These are phyloP conservation scores for Eustalomyia histrio DNA, from an alignment of 2,888 invertebrate species.

Conservation along the genomic window DNA sequence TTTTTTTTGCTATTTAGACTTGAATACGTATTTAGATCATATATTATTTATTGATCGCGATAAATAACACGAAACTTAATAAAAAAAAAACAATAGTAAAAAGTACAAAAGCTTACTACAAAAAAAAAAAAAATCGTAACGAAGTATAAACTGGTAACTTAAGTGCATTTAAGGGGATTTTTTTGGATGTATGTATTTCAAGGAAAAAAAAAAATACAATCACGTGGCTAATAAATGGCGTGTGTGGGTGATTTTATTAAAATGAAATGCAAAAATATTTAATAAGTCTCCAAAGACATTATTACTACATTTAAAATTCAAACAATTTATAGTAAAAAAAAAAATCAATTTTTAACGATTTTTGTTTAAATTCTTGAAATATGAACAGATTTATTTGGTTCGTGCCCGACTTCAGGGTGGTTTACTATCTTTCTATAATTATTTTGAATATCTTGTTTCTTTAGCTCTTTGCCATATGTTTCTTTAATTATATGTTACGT, in stretches of 20 bases:
- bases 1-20: slow-evolving; percentile 42
- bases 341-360: slow-evolving; percentile 6
- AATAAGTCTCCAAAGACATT: slow-evolving; percentile 17
- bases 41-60: slow-evolving; percentile 79
- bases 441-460: slow-evolving; percentile 15
- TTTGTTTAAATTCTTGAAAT: background rate
- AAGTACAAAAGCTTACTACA: slow-evolving; percentile 28
- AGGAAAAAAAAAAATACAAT: slow-evolving; percentile 41
- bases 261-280: background rate
- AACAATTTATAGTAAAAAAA: background rate
- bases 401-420: slow-evolving; percentile 35
- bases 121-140: slow-evolving; percentile 21
- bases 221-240: slow-evolving; percentile 52
- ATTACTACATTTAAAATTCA: background rate
- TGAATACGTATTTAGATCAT: slow-evolving; percentile 72
- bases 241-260: slow-evolving; percentile 30
- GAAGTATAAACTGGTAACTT: slow-evolving; percentile 37
- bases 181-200: slow-evolving; percentile 33
- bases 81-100: slow-evolving; percentile 39
- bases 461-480: slow-evolving; percentile 50
- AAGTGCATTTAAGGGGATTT: slow-evolving; percentile 50
- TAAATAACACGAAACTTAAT: slow-evolving; percentile 77
- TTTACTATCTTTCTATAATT: slow-evolving; percentile 15
- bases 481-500: slow-evolving; percentile 40
- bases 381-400: slow-evolving; percentile 46